phyloP scores from a whole-genome alignment of 1,140 invertebrate genomes.

The Meloidogyne floridensis region DNA sequence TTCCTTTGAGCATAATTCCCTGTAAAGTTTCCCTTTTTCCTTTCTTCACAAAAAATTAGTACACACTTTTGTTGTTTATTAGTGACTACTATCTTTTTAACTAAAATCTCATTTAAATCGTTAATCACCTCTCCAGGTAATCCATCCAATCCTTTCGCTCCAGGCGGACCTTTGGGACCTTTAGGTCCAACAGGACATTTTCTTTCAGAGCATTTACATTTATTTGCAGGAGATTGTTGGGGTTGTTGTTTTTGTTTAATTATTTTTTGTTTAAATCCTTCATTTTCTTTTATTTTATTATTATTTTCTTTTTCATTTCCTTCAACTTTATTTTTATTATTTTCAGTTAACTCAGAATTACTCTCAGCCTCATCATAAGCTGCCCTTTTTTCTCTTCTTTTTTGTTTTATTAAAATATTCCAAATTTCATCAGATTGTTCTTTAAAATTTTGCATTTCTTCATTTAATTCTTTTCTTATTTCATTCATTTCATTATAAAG shows the following conservation, averaged over 20 bases:
- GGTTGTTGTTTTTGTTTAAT: background rate
- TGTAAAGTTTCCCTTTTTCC: no score
- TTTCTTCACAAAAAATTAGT: no score
- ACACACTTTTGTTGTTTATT: no score
- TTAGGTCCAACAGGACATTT: conserved; percentile 53
- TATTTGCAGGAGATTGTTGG: conserved; percentile 19
- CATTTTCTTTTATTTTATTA: background rate
- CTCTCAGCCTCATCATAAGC: background rate
- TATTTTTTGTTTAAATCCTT: background rate
- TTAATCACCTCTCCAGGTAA: conserved; percentile 42
- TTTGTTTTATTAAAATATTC: conserved; percentile 23
- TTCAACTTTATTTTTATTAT: conserved; percentile 11
- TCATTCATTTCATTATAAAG: conserved; percentile 33
- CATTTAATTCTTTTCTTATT: conserved; percentile 35
- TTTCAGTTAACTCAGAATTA: background rate
- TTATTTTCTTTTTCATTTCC: background rate
- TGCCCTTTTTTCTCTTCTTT: conserved; percentile 4
- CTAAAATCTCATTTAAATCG: no score
- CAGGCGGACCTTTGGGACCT: conserved; percentile 48
- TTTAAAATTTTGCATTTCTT: conserved; percentile 38
- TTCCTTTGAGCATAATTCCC: no score
- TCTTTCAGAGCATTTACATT: conserved; percentile 48
- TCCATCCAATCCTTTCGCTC: conserved; percentile 39
- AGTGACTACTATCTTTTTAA: no score
- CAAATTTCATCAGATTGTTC: conserved; percentile 39